Percentiles rank a stretch among this genome's conserved stretches.
Evolutionary conservation across 2,888 invertebrate genomes (phyloP).

Genomic region (Trypoxylon attenuatum): DNA sequence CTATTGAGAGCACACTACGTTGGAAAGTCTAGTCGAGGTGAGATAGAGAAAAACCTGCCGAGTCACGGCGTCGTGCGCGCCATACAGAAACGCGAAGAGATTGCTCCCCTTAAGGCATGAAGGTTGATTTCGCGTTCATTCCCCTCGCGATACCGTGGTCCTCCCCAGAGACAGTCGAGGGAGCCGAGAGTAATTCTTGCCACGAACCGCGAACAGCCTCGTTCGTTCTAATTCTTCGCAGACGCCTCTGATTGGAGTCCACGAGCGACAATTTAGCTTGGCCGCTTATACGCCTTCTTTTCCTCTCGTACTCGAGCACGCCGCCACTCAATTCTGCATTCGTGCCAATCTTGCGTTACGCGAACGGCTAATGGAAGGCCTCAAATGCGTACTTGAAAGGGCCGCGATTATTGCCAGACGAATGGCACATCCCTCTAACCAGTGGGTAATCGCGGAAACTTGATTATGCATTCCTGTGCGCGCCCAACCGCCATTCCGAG

Average conservation of each 20-base stretch:
- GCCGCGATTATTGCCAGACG: no score
- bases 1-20: no score
- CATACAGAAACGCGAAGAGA: not conserved
- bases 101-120: constrained; percentile 23
- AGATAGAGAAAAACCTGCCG: no score
- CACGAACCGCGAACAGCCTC: constrained; percentile 18
- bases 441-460: no score
- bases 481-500: no score
- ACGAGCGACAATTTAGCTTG: constrained; percentile 9
- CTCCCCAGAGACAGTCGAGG: constrained; percentile 2
- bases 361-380: no score
- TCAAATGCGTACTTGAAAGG: no score
- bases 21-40: no score
- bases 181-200: constrained; percentile 29
- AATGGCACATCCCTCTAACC: no score
- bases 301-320: not conserved
- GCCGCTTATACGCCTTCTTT: constrained; percentile 3
- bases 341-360: no score
- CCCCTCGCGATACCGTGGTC: not conserved
- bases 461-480: no score
- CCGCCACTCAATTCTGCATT: not conserved
- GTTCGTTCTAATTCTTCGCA: constrained; percentile 42
- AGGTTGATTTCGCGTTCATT: constrained; percentile 24
- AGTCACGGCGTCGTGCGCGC: not conserved
- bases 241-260: constrained; percentile 38